These are phyloP conservation scores for Lepidurus apus DNA, from an alignment of 1,140 invertebrate species.

Conservation along the genomic window DNA sequence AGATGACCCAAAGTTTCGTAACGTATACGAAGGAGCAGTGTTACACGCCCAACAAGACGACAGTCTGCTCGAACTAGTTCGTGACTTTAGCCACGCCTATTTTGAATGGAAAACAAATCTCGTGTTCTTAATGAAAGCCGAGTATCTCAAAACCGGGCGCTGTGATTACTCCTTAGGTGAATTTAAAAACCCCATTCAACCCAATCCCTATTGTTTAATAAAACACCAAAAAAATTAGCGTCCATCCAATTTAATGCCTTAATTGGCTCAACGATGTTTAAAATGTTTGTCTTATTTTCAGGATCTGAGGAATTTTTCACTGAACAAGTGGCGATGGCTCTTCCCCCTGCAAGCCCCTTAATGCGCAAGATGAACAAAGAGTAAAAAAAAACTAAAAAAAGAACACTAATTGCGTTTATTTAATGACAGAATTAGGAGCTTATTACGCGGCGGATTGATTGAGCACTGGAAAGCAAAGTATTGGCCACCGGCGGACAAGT, in stretches of 20 bases:
- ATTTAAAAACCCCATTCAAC: too few species aligned
- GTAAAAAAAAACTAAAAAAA: conserved; percentile 42
- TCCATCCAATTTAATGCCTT: conserved; percentile 34
- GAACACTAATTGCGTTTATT: background rate
- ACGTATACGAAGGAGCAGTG: conserved; percentile 51
- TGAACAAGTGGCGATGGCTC: conserved; percentile 69
- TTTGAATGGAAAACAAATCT: conserved; percentile 76
- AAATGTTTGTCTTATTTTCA: conserved; percentile 39
- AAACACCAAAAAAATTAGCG: background rate
- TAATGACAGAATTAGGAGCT: conserved; percentile 57
- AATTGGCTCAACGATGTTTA: background rate
- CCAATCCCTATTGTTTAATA: too few species aligned
- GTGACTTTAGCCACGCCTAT: conserved; percentile 60
- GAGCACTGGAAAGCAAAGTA: conserved; percentile 72
- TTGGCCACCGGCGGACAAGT: conserved; percentile 71
- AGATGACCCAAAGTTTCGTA: conserved; percentile 35
- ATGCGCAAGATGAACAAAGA: conserved; percentile 54
- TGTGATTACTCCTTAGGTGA: conserved; percentile 66
- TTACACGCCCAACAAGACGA: conserved; percentile 47
- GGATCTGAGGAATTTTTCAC: conserved; percentile 67
- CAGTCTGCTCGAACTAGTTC: conserved; percentile 55
- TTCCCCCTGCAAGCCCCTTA: conserved; percentile 68
- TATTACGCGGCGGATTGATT: conserved; percentile 78
- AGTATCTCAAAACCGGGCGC: conserved; percentile 53
- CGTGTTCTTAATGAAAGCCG: conserved; percentile 57